Evolutionary conservation across 2,797 vertebrate species (phyloP), one percentile per base, ranked within the genome.

Genomic region (Leptodactylus fallax): DNA sequence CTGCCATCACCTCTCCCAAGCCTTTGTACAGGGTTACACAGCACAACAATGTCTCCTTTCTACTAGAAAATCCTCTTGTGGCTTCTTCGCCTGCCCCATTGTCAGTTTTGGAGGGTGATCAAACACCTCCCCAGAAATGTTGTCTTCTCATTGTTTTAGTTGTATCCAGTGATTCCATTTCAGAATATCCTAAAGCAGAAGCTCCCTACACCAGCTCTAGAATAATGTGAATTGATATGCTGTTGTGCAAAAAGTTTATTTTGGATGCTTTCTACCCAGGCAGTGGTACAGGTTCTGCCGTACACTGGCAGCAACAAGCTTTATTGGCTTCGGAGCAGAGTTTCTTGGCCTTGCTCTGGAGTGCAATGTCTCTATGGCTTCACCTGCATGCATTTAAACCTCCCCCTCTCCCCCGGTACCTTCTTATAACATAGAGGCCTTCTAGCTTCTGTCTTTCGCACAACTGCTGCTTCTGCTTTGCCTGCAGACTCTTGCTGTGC

Each of bases 401-500:
- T 1, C 23, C 67, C 16, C 3, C 27, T 9, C 23, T n/a, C 74
- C 36, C 65, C 58, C 49, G 61, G 60, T 76, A 60, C 74, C 71
- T 80, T 83, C 19, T 51, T 36, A 60, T 51, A 71, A 71, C 81
- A 53, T 51, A 71, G 86, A 83, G 79, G 79, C 83, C 83, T 87
- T 85, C 65, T 58, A 63, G 71, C 51, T 60, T 83, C 36, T 83
- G 79, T 60, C 72, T 69, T 53, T 79, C 27, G 79, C 83, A 74
- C 78, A 83, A 23, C 79, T 67, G 83, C 79, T 78, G 47, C 78
- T 74, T 74, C 79, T 81, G 79, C 86, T 78, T 69, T 79, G 63
- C 61, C 87, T 85, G 69, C 93, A 93, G 91, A 93, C 86, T 92
- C 90, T 93, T 93, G 93, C 93, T 93, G 93, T 94, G 93, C 94